These are phyloP conservation scores for Bos javanicus DNA, from an alignment of 2,113 vertebrate genomes.

Conservation along the genomic window DNA sequence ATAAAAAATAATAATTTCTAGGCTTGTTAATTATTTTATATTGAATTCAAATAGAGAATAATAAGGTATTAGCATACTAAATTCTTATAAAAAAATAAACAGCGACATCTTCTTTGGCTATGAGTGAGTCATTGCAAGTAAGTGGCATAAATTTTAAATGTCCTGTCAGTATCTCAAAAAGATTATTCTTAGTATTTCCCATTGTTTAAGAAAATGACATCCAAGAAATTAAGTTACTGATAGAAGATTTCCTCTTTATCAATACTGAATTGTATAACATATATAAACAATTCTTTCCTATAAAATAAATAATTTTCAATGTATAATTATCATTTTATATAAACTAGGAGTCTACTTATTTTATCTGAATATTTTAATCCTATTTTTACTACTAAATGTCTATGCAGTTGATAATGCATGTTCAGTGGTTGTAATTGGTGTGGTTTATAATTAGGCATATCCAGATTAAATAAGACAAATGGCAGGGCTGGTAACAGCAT, in stretches of 20 bases:
- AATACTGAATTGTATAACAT: constrained; percentile 33
- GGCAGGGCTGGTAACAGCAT: not conserved
- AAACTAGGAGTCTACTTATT: constrained; percentile 26
- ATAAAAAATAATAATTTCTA: not conserved
- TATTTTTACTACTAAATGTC: constrained; percentile 15
- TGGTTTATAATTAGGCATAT: constrained; percentile 49
- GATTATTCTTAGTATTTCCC: constrained; percentile 45
- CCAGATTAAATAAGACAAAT: constrained; percentile 52
- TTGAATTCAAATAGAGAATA: constrained; percentile 42
- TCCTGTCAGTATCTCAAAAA: constrained; percentile 20
- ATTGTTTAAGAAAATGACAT: constrained; percentile 16
- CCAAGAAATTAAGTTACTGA: not conserved
- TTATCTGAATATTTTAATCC: constrained; percentile 41
- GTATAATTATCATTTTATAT: constrained; percentile 32
- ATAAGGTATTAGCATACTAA: not conserved
- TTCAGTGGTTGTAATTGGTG: constrained; percentile 12
- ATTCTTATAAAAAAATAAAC: constrained; percentile 40
- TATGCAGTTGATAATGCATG: not conserved
- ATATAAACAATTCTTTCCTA: not conserved
- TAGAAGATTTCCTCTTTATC: not conserved
- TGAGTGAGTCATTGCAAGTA: not conserved
- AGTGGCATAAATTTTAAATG: not conserved
- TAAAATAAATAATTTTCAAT: constrained; percentile 29
- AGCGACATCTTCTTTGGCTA: not conserved
- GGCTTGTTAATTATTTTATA: not conserved